phyloP scores from a whole-genome alignment of 92 coral and sea anemone genomes.

The Zoanthus sansibaricus region DNA sequence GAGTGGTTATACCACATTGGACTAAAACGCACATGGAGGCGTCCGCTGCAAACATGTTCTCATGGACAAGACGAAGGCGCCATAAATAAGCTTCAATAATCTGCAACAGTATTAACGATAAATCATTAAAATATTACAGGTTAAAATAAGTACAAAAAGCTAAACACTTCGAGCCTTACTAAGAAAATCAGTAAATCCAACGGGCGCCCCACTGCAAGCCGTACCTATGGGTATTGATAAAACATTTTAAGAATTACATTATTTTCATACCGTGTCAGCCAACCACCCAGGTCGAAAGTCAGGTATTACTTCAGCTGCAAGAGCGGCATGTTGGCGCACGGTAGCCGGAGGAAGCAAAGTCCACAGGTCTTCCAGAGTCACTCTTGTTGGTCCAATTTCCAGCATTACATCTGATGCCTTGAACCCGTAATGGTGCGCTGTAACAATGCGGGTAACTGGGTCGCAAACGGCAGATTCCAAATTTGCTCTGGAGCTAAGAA shows the following conservation, averaged over 20 bases:
- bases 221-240: too few species aligned
- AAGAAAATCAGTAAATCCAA: too few species aligned
- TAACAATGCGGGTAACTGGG: not conserved
- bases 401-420: conserved; percentile 11
- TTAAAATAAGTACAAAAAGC: not conserved
- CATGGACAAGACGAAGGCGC: conserved; percentile 40
- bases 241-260: too few species aligned
- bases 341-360: conserved; percentile 16
- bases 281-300: not conserved
- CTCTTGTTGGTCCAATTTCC: conserved; percentile 16
- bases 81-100: conserved; percentile 61
- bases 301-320: conserved; percentile 1
- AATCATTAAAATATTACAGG: not conserved
- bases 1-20: conserved; percentile 52
- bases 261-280: conserved; percentile 8
- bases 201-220: too few species aligned
- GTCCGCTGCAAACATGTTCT: conserved; percentile 63
- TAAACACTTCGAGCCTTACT: too few species aligned
- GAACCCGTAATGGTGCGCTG: conserved; percentile 2
- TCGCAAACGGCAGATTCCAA: not conserved
- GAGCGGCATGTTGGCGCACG: not conserved
- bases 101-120: conserved; percentile 37
- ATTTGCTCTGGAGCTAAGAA: not conserved
- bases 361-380: conserved; percentile 12
- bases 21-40: conserved; percentile 65